phyloP scores from a whole-genome alignment of 2,888 invertebrate species.

The Coelopa pilipes region DNA sequence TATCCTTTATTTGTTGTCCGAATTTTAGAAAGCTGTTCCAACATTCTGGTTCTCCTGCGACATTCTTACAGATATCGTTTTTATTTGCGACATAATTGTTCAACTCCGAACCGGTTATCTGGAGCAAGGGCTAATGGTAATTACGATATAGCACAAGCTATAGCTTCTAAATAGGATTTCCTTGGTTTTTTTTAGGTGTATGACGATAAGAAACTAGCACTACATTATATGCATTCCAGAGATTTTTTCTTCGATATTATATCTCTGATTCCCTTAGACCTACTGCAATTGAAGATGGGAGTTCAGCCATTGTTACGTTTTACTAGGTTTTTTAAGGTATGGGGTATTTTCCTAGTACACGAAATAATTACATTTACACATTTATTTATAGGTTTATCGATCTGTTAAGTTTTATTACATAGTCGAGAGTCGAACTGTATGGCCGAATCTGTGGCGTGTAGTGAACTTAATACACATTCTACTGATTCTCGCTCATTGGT shows the following conservation, averaged over 20 bases:
- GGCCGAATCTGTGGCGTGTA: constrained; percentile 96
- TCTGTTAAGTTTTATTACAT: constrained; percentile 94
- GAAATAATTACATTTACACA: neutral
- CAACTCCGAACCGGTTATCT: constrained; percentile 95
- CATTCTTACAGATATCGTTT: constrained; percentile 86
- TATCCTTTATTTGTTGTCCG: neutral
- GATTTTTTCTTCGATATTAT: constrained; percentile 86
- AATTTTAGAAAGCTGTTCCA: constrained; percentile 74
- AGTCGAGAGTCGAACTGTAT: constrained; percentile 94
- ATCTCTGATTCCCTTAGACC: constrained; percentile 85
- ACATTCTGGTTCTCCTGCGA: constrained; percentile 86
- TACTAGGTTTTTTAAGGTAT: constrained; percentile 86
- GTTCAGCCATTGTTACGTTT: constrained; percentile 88
- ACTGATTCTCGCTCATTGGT: constrained; percentile 95
- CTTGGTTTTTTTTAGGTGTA: constrained; percentile 72
- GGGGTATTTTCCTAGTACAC: neutral
- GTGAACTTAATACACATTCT: constrained; percentile 94
- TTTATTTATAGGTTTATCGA: constrained; percentile 78
- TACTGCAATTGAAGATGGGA: constrained; percentile 85
- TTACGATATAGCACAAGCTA: constrained; percentile 36
- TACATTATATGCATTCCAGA: constrained; percentile 86
- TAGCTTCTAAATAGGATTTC: neutral
- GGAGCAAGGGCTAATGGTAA: constrained; percentile 91
- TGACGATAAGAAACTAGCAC: constrained; percentile 88
- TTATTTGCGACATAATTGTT: constrained; percentile 87